Percentiles rank a stretch among this genome's conserved stretches.
phyloP scores from a whole-genome alignment of 2,113 vertebrate species.

The Uria lomvia region DNA sequence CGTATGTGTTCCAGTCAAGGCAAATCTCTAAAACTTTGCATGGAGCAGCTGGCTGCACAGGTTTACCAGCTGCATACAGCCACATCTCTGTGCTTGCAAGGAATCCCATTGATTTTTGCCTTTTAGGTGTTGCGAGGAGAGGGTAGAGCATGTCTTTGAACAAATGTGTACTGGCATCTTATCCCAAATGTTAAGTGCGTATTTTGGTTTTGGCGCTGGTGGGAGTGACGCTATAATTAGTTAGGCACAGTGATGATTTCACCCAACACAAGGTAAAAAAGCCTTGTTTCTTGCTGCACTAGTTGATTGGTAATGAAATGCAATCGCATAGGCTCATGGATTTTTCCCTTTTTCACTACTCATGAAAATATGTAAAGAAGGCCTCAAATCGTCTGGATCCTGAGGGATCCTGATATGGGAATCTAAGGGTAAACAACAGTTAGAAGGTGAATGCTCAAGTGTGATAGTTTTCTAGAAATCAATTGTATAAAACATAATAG shows the following conservation, averaged over 20 bases:
- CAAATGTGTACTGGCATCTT: not conserved
- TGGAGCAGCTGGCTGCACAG: not conserved
- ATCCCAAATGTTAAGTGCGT: not conserved
- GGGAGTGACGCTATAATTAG: not conserved
- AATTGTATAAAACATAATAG: not conserved
- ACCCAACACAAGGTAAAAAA: not conserved
- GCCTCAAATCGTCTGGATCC: not conserved
- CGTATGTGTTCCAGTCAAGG: accelerated
- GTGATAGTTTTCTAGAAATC: not conserved
- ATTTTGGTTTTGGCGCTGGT: not conserved
- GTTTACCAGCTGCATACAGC: not conserved
- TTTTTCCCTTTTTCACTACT: not conserved
- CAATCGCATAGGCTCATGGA: too few species aligned
- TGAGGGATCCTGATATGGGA: not conserved
- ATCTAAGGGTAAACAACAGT: not conserved
- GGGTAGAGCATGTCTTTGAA: not conserved
- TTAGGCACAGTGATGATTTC: accelerated
- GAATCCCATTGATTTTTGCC: not conserved
- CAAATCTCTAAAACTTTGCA: not conserved
- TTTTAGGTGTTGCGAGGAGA: not conserved
- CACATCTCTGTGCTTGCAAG: not conserved
- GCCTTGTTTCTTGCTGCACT: not conserved
- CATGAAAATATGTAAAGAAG: not conserved
- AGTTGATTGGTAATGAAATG: not conserved
- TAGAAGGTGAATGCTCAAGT: not conserved